These are phyloP conservation scores for Drosophila sordidula DNA, from an alignment of 2,888 invertebrate species.

Conservation along the genomic window DNA sequence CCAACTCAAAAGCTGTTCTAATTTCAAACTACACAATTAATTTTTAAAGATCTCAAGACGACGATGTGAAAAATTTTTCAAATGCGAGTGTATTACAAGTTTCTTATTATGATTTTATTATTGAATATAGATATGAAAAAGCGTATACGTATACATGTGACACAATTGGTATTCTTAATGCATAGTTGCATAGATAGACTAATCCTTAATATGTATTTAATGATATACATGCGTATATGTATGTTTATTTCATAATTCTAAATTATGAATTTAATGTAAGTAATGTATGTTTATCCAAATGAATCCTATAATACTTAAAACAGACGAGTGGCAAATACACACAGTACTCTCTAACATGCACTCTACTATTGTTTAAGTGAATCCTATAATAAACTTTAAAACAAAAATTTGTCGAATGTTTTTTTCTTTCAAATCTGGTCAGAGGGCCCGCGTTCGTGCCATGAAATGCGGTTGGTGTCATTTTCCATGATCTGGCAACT, in stretches of 20 bases:
- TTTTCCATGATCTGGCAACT: constrained; percentile 28
- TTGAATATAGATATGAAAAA: constrained; percentile 64
- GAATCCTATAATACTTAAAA: constrained; percentile 82
- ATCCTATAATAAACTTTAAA: constrained; percentile 44
- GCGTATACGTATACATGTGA: constrained; percentile 81
- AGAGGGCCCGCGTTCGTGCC: not conserved
- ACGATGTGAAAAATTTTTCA: constrained; percentile 76
- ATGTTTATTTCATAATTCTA: constrained; percentile 62
- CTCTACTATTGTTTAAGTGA: constrained; percentile 61
- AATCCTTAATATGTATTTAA: constrained; percentile 68
- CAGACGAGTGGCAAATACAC: constrained; percentile 53
- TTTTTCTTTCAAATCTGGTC: constrained; percentile 3
- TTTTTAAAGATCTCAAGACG: constrained; percentile 73
- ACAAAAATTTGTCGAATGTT: not conserved
- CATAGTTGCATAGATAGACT: constrained; percentile 68
- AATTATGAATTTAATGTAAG: constrained; percentile 66
- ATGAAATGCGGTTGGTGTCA: not conserved
- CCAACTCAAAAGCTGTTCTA: constrained; percentile 73
- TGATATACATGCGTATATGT: constrained; percentile 35
- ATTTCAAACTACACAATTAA: constrained; percentile 74
- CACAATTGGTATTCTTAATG: constrained; percentile 76
- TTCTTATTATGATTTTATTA: constrained; percentile 76
- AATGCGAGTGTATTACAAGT: constrained; percentile 77
- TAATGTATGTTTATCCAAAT: constrained; percentile 78
- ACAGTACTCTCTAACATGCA: constrained; percentile 56